Evolutionary conservation across 2,888 invertebrate genomes (phyloP), one percentile per base, ranked within the genome.

Genomic region (Adelphocoris suturalis): DNA sequence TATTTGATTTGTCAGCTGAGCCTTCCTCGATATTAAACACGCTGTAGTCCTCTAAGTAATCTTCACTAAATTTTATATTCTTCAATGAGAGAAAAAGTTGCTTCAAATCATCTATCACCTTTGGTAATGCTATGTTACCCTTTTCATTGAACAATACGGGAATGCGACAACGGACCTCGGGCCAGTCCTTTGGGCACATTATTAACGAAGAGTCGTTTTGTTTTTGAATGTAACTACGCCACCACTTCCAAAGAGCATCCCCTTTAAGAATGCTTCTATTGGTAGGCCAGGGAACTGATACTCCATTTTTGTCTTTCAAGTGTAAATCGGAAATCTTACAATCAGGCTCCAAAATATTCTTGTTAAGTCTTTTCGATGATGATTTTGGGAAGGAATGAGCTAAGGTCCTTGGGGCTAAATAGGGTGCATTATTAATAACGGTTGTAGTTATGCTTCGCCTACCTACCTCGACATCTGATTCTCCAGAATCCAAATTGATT

Each of bases 221-320:
- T 82, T 48, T 23, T 13, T 52, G 52, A 12, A 82, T 52, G 82
- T 52, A 82, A 13, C 16, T 52, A n/a, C 82, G 47, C 86, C 86
- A 86, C 86, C 86, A 86, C 16, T 23, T 37, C 86, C 86, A 86
- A 37, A 86, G 47, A 2, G 7, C 7, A 37, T 86, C 86, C 0
- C 37, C 16, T 19, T 52, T 75, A 0, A 2, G 7, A 48, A 13
- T 75, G 12, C 47, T 75, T 3, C 46, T 4, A 23, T 48, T 9
- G 23, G 46, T 46, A 5, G 86, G 86, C 86, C 86, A 86, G 48
- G 19, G 47, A 19, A 75, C 12, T 19, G 13, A 46, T 0, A 16
- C 46, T 13, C 86, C 86, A 52, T 52, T 27, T 23, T 82, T 48
- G 27, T 23, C 27, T 23, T 27, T 52, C 82, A 82, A 52, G n/a